These are phyloP conservation scores for Bufotes viridis DNA, from an alignment of 2,797 vertebrate species.

Conservation along the genomic window DNA sequence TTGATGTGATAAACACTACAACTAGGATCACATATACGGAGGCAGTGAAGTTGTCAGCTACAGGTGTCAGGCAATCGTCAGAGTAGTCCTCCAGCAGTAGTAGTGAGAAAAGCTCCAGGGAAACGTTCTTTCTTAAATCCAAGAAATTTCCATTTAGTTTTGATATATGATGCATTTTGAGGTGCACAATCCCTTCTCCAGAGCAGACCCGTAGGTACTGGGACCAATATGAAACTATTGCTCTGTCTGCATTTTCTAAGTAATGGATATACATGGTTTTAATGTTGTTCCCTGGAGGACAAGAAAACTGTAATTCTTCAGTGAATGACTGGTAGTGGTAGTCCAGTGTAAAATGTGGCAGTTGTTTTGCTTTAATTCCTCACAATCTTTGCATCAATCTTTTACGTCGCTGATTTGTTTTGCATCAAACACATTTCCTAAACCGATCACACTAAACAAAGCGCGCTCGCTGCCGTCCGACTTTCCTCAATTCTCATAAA, in stretches of 20 bases:
- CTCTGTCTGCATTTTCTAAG: background rate
- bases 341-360: background rate
- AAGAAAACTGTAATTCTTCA: background rate
- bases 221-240: background rate
- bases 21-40: too few relatives aligned
- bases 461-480: slow-evolving; percentile 60
- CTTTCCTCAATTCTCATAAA: slow-evolving; percentile 73
- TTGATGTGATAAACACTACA: too few relatives aligned
- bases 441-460: background rate
- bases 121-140: too few relatives aligned
- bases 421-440: slow-evolving; percentile 6
- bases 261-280: background rate
- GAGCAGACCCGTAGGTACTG: background rate
- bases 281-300: background rate
- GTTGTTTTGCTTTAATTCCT: background rate
- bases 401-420: background rate
- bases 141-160: too few relatives aligned
- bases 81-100: too few relatives aligned
- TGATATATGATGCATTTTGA: too few relatives aligned
- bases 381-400: background rate
- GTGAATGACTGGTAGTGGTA: background rate
- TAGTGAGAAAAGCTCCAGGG: too few relatives aligned
- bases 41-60: too few relatives aligned
- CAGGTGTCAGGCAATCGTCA: too few relatives aligned
- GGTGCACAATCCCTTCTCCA: background rate